These are phyloP conservation scores for Umimayanthus kanabou DNA, from an alignment of 92 coral and sea anemone species.

Conservation along the genomic window DNA sequence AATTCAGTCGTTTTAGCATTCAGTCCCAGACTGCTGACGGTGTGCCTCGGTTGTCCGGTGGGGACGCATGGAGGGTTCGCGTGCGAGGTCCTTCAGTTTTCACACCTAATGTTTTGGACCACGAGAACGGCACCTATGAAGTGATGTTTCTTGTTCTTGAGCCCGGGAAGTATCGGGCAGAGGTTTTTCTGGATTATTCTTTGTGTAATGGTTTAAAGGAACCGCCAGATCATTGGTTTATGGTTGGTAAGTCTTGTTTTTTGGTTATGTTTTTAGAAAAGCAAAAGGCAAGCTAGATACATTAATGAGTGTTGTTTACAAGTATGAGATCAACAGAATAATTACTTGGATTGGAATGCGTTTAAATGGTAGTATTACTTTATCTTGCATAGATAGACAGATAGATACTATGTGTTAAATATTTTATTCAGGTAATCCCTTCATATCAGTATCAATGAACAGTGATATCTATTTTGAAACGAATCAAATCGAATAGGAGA, in stretches of 20 bases:
- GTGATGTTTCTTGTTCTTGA: constrained; percentile 82
- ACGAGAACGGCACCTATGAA: constrained; percentile 89
- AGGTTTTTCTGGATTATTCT: constrained; percentile 70
- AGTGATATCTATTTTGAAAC: no score
- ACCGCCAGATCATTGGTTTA: constrained; percentile 85
- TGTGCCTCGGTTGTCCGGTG: constrained; percentile 65
- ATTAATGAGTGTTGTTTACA: no score
- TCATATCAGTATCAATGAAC: no score
- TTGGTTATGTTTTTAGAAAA: neutral
- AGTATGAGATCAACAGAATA: neutral
- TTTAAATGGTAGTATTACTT: neutral
- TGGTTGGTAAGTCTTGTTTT: constrained; percentile 54
- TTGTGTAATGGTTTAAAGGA: constrained; percentile 83
- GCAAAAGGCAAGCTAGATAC: neutral
- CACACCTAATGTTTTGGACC: constrained; percentile 87
- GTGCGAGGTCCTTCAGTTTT: constrained; percentile 76
- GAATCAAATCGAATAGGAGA: no score
- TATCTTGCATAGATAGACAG: no score
- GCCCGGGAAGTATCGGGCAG: constrained; percentile 78
- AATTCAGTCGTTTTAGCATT: constrained; percentile 78
- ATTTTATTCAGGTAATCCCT: no score
- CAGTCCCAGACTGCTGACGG: constrained; percentile 79
- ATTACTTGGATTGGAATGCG: no score
- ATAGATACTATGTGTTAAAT: no score
- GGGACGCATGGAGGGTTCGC: constrained; percentile 82